These are phyloP conservation scores for Oreochromis niloticus DNA, from an alignment of 2,113 vertebrate species.

Conservation along the genomic window DNA sequence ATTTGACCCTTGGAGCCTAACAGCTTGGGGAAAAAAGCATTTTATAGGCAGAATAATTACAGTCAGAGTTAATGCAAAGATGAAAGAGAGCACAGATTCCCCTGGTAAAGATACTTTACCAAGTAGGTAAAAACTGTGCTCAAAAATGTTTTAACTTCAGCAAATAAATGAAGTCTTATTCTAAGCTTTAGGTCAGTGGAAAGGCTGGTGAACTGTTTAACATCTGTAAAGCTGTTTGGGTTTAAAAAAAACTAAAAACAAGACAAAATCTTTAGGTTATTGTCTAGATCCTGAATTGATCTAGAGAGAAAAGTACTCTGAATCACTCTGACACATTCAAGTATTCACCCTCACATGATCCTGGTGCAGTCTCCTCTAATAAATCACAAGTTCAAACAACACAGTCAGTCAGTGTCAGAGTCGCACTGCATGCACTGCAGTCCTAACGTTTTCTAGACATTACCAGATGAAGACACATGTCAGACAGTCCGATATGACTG, in stretches of 20 bases:
- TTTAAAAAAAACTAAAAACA: not conserved
- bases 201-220: not conserved
- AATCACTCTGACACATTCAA: not conserved
- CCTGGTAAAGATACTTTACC: too few relatives aligned
- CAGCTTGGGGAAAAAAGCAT: not conserved
- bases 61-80: not conserved
- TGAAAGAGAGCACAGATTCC: not conserved
- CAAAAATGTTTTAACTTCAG: not conserved
- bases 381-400: not conserved
- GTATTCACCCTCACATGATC: not conserved
- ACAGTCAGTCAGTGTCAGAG: not conserved
- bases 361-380: not conserved
- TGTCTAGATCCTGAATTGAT: not conserved
- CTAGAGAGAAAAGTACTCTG: not conserved
- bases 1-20: not conserved
- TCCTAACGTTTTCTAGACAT: not conserved
- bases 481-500: not conserved
- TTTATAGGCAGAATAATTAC: not conserved
- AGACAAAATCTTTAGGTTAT: not conserved
- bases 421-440: not conserved
- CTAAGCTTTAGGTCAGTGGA: not conserved
- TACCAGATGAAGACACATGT: not conserved
- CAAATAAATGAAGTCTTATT: not conserved
- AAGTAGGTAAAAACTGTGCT: not conserved
- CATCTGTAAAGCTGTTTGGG: not conserved